These are phyloP conservation scores for Zingel zingel DNA, from an alignment of 2,113 vertebrate species.

Conservation along the genomic window DNA sequence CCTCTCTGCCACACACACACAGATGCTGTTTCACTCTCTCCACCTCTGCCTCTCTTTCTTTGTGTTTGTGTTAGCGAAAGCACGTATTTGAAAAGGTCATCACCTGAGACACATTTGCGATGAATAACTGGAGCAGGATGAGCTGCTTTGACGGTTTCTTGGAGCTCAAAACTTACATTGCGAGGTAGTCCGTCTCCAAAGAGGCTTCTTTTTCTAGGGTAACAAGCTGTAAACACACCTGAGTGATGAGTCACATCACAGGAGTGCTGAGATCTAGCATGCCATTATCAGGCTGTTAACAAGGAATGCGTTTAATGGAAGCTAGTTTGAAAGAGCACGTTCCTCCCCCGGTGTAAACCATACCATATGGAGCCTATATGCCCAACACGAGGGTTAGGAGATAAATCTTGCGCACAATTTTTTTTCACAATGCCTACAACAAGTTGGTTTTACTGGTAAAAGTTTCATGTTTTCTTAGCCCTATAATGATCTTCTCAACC, in stretches of 20 bases:
- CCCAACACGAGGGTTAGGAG: background rate
- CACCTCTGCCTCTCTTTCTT: slow-evolving; percentile 3
- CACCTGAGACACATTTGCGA: slow-evolving; percentile 40
- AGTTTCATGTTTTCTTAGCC: background rate
- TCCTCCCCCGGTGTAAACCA: slow-evolving; percentile 45
- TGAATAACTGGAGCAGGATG: slow-evolving; percentile 19
- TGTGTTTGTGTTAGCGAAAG: slow-evolving; percentile 26
- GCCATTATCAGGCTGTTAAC: slow-evolving; percentile 62
- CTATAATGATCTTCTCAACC: slow-evolving; percentile 1
- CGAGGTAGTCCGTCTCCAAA: slow-evolving; percentile 2
- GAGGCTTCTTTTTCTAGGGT: slow-evolving; percentile 23
- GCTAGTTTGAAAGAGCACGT: slow-evolving; percentile 46
- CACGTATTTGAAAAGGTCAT: slow-evolving; percentile 48
- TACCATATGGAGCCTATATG: slow-evolving; percentile 64
- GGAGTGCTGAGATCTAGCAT: slow-evolving; percentile 48
- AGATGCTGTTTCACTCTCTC: background rate
- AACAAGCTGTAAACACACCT: slow-evolving; percentile 69
- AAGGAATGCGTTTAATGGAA: slow-evolving; percentile 76
- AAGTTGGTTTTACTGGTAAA: background rate
- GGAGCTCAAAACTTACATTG: slow-evolving; percentile 19
- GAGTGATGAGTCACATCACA: slow-evolving; percentile 67
- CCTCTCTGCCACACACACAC: background rate
- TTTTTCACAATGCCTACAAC: background rate
- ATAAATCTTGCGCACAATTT: slow-evolving; percentile 1
- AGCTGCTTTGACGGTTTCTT: slow-evolving; percentile 34